Evolutionary conservation across 2,797 vertebrate species (phyloP), one percentile per base, ranked within the genome.

Genomic region (Helicolenus hilgendorfi): DNA sequence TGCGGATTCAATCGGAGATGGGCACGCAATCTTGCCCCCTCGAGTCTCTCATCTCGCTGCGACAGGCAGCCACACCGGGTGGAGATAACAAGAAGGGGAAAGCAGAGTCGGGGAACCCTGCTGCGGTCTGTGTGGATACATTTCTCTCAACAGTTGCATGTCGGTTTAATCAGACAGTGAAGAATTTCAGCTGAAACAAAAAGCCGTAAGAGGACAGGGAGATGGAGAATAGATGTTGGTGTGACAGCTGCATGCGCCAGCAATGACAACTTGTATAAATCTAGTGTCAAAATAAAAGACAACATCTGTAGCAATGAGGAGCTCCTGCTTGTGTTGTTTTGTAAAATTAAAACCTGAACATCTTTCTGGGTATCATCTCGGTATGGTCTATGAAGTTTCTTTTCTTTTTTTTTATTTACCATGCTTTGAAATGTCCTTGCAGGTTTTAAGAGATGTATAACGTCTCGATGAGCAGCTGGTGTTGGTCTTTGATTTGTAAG

Each of bases 1-100:
- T 13, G 29, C 91, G 81, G 94, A 96, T 95, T 92, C 91, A 89
- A 89, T 95, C 91, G 70, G 36, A 84, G 87, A 88, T 89, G 92
- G 89, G 60, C 79, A 55, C 36, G 68, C 85, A 92, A 89, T 94
- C 90, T 85, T 64, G 74, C 74, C 87, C 85, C 81, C 56, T 67
- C 36, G 53, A 86, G 85, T 85, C 81, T 68, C 72, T 89, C 81
- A 76, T 93, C 88, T 93, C 13, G 8, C 65, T 56, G 79, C 64
- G 79, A 90, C 83, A 90, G 89, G 85, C 85, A 85, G 76, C 82
- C 73, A 85, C 79, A 74, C 68, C 7, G 36, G 77, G 27, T 49
- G 63, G 77, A 90, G 91, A 92, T 92, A 91, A 93, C 68, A 63
- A 79, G 87, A 70, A 24, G 56, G 69, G 69, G 70, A 87, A 80